Evolutionary conservation across 2,113 vertebrate species (phyloP), one percentile per base, ranked within the genome.

Genomic region (Pelecanus crispus): DNA sequence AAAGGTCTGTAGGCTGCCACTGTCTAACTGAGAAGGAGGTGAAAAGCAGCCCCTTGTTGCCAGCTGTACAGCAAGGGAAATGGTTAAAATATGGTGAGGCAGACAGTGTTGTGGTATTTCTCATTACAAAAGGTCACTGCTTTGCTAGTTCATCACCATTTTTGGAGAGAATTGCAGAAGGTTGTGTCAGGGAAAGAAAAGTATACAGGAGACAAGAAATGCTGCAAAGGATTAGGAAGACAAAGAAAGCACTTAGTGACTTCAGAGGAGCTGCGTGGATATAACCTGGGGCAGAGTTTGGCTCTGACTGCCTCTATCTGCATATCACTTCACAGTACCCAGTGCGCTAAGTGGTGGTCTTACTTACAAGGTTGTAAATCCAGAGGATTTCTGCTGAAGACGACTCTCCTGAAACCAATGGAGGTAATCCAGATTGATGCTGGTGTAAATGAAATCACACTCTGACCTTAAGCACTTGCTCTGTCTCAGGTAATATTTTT

Each of bases 81-180:
- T 5, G 12, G 94, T 97, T 98, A 97, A 98, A 98, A 97, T 92
- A 72, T 61, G 82, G 92, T 79, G 87, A 96, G 89, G 95, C 93
- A 96, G 90, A 89, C 65, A 92, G 94, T 63, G 91, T 88, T 93
- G 49, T 92, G 96, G 92, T 97, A 97, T 95, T 98, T 97, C 93
- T 97, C 88, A 97, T 98, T 98, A 98, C 19, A 44, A 98, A 98
- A 98, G 96, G 97, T 98, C 97, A 97, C 66, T 52, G 49, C 86
- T 97, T 55, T 74, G 82, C 93, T 96, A 94, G 91, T 97, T 98
- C 92, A 96, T 97, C 97, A 97, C 94, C 81, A 95, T 97, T 97
- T 97, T 95, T 95, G 34, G 91, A 92, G 56, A 87, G 70, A 93
- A 56, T 58, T 81, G 63, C 40, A 88, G 93, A 95, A 88, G 88